Evolutionary conservation across 2,888 invertebrate genomes (phyloP).

Genomic region (Andrena trimmerana): DNA sequence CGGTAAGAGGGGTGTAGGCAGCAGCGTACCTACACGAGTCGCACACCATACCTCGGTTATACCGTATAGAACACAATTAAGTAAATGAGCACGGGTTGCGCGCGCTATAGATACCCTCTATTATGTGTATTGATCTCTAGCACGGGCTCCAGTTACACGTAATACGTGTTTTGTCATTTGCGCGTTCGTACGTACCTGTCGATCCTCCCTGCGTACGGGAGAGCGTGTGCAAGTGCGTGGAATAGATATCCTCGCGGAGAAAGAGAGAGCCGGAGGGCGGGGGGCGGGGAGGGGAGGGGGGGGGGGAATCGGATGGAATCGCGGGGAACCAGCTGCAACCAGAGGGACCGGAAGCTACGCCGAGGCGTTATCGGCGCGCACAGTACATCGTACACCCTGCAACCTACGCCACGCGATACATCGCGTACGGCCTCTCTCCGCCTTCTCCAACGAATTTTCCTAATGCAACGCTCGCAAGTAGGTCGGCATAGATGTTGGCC

Average conservation of each 20-base stretch:
- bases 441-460: conserved; percentile 51
- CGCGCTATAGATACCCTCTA: conserved; percentile 84
- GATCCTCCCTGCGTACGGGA: conserved; percentile 49
- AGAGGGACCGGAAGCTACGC: conserved; percentile 14
- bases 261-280: conserved; percentile 14
- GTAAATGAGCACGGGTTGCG: conserved; percentile 85
- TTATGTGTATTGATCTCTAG: conserved; percentile 85
- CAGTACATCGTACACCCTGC: not conserved
- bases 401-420: not conserved
- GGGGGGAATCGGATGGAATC: conserved; percentile 18
- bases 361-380: conserved; percentile 10
- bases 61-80: conserved; percentile 84
- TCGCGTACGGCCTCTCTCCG: conserved; percentile 15
- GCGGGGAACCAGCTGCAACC: conserved; percentile 24
- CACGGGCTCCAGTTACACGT: conserved; percentile 83
- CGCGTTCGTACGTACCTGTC: conserved; percentile 79
- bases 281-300: not conserved
- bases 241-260: conserved; percentile 59
- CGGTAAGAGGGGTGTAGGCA: conserved; percentile 60
- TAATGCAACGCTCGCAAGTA: conserved; percentile 45
- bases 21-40: conserved; percentile 74
- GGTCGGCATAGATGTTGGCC: not conserved
- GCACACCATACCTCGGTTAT: conserved; percentile 78
- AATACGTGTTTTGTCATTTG: conserved; percentile 84
- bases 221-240: conserved; percentile 64